Evolutionary conservation across 2,797 vertebrate species (phyloP).

Genomic region (Paguma larvata): DNA sequence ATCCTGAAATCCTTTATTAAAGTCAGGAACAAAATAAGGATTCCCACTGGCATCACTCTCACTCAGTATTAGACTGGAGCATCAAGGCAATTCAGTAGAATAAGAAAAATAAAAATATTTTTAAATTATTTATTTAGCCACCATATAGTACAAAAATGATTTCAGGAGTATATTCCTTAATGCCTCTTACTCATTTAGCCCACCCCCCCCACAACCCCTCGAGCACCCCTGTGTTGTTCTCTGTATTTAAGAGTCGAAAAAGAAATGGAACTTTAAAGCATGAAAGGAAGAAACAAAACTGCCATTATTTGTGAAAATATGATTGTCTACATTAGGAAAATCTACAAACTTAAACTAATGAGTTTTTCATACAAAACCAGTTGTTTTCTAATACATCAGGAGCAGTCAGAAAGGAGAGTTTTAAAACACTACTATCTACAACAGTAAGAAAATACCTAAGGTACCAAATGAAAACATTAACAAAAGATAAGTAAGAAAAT

Average conservation of each 20-base stretch:
- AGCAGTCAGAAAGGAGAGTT: slow-evolving; percentile 38
- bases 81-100: not conserved
- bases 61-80: not conserved
- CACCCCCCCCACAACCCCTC: too few species aligned
- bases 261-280: not conserved
- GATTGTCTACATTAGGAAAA: not conserved
- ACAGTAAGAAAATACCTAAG: not conserved
- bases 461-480: not conserved
- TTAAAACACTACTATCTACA: not conserved
- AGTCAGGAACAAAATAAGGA: slow-evolving; percentile 15
- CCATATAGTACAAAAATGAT: too few species aligned
- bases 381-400: not conserved
- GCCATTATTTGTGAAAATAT: not conserved
- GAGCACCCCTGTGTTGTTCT: too few species aligned
- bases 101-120: not conserved
- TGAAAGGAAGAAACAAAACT: slow-evolving; percentile 35
- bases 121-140: too few species aligned
- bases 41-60: not conserved
- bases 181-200: too few species aligned
- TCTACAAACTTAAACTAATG: not conserved
- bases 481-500: not conserved
- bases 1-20: not conserved
- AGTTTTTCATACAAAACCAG: not conserved
- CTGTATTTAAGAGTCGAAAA: too few species aligned
- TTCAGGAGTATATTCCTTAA: too few species aligned